Evolutionary conservation across 2,797 vertebrate genomes (phyloP).

Genomic region (Siniperca obscura): DNA sequence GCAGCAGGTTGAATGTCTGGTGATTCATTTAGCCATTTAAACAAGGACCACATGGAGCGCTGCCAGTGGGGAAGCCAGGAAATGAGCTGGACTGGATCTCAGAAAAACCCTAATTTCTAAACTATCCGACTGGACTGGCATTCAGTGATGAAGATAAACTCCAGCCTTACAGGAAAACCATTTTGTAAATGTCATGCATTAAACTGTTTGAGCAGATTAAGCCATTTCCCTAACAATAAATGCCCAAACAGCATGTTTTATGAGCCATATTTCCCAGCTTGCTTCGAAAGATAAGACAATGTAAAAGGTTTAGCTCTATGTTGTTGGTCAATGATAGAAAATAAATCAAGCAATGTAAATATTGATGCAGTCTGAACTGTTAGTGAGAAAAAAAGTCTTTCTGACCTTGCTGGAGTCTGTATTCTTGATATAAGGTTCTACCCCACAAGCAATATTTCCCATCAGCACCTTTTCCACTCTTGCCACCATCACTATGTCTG

Average conservation of each 20-base stretch:
- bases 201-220: conserved; percentile 55
- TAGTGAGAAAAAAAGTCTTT: background rate
- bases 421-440: conserved; percentile 97
- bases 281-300: conserved; percentile 20
- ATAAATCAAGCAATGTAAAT: background rate
- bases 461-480: conserved; percentile 97
- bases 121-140: conserved; percentile 49
- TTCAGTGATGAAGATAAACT: conserved; percentile 64
- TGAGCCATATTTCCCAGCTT: conserved; percentile 14
- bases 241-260: conserved; percentile 9
- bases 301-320: conserved; percentile 7
- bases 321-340: conserved; percentile 3
- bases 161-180: conserved; percentile 60
- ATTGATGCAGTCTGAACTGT: background rate
- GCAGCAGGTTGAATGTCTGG: conserved; percentile 63
- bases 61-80: conserved; percentile 55
- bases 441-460: conserved; percentile 93
- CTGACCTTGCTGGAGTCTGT: conserved; percentile 96
- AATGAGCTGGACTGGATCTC: conserved; percentile 61
- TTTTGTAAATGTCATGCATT: conserved; percentile 49
- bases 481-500: conserved; percentile 95
- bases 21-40: conserved; percentile 68
- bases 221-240: conserved; percentile 42
- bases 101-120: conserved; percentile 63
- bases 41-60: conserved; percentile 65